These are phyloP conservation scores for Brachyhypopomus gauderio DNA, from an alignment of 2,113 vertebrate genomes.

Conservation along the genomic window DNA sequence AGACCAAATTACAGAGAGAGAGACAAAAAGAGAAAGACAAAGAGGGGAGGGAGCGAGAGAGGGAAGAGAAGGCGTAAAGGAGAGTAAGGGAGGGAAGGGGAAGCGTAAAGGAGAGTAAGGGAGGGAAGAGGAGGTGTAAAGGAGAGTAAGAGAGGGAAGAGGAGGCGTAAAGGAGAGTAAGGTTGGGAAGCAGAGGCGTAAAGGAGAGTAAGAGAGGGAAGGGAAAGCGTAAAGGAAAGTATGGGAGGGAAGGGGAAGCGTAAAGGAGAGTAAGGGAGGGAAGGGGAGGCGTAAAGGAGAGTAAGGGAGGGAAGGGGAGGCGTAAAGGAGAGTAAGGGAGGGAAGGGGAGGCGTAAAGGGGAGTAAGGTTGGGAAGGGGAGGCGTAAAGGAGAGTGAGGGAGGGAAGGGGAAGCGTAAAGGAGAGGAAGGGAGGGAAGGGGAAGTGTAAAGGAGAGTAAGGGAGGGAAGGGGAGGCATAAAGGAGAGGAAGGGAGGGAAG, in stretches of 20 bases:
- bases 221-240: no score
- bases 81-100: constrained; percentile 2
- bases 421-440: neutral
- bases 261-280: constrained; percentile 11
- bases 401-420: no score
- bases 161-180: constrained; percentile 2
- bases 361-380: no score
- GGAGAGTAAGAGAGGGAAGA: constrained; percentile 6
- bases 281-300: neutral
- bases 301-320: no score
- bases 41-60: no score
- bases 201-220: no score
- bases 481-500: no score
- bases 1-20: constrained; percentile 42
- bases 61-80: no score
- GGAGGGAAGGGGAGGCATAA: neutral
- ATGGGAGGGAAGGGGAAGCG: no score
- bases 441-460: constrained; percentile 24
- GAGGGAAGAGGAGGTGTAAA: neutral
- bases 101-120: constrained; percentile 21
- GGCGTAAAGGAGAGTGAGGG: no score
- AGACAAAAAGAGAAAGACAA: constrained; percentile 40
- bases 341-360: no score
- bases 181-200: neutral
- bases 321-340: no score